Base-by-base conservation (phyloP, 2,113 vertebrate species). In the Hystrix cristata region DNA sequence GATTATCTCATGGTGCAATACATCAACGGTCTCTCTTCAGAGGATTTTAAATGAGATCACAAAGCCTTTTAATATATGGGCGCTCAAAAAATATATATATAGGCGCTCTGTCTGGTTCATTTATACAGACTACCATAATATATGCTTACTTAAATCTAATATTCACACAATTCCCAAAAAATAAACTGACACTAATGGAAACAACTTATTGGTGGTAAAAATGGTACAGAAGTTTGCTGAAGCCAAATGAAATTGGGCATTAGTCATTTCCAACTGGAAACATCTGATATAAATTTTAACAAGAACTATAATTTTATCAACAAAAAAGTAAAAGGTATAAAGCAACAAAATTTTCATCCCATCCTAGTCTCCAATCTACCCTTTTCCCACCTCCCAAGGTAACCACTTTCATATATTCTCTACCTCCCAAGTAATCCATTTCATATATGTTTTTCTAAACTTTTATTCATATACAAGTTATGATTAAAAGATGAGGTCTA, bases 181-280 rank as follows among this genome's bases (percentile, higher is more conserved):
- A 60, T 62, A 91, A 86, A 82, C 14, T 93, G 78, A 72, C 18
- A 88, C 23, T 57, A 71, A 64, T 57, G 27, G 1, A 0, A 12
- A 51, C 38, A 83, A 19, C 8, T 92, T 43, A n/a, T 46, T 91
- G 60, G 21, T 67, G 13, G 25, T 90, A 43, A 84, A 87, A 74
- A 67, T n/a, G 38, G 12, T 74, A 90, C 0, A n/a, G 48, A 83
- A 10, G 11, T 59, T 34, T 67, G 57, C 31, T 84, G 14, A 91
- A 95, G 60, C 9, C 69, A 90, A 15, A 0, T 46, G 16, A 23
- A 92, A 91, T 1, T 55, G 43, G n/a, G 72, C 43, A 74, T 78
- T 72, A n/a, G 19, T 78, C 21, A 94, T 16, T 76, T 89, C 23
- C 46, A 90, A 90, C 25, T 65, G 59, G 71, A 95, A 95, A 92